Evolutionary conservation across 2,888 invertebrate species (phyloP).

Genomic region (Marronus borbonicus): DNA sequence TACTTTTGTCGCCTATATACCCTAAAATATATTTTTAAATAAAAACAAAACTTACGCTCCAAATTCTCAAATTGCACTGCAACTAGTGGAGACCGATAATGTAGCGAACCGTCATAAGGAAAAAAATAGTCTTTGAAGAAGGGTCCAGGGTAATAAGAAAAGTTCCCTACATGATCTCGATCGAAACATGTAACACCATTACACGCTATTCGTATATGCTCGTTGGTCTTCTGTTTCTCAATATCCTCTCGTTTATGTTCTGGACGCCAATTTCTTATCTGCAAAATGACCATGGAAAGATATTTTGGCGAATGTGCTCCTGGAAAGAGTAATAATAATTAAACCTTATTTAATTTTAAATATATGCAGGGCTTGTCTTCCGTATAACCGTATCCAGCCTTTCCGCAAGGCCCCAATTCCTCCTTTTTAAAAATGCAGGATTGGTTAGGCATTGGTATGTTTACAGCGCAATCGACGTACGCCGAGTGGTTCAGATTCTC

Average conservation of each 20-base stretch:
- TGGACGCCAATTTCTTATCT: slow-evolving; percentile 7
- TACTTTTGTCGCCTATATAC: no score
- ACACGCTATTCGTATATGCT: slow-evolving; percentile 70
- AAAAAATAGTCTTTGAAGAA: slow-evolving; percentile 74
- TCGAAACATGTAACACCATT: slow-evolving; percentile 74
- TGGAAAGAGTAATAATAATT: background rate
- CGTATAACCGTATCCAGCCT: slow-evolving; percentile 58
- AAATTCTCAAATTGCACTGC: slow-evolving; percentile 73
- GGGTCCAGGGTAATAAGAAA: slow-evolving; percentile 72
- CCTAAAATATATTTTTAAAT: no score
- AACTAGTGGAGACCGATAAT: slow-evolving; percentile 77
- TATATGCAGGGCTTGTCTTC: slow-evolving; percentile 59
- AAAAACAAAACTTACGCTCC: slow-evolving; percentile 54
- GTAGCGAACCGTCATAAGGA: slow-evolving; percentile 75
- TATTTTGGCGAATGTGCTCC: background rate
- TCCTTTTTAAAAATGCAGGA: slow-evolving; percentile 57
- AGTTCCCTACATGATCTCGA: slow-evolving; percentile 73
- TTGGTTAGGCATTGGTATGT: slow-evolving; percentile 39
- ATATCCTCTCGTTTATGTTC: background rate
- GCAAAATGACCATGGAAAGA: slow-evolving; percentile 29
- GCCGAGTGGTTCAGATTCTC: slow-evolving; percentile 37
- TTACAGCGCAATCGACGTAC: slow-evolving; percentile 52
- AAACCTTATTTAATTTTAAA: slow-evolving; percentile 63
- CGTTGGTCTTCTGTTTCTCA: no score
- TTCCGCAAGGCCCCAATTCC: slow-evolving; percentile 59